Evolutionary conservation across 35 echinoderm and acorn worm species (phyloP).

Genomic region (Ophioderma brevispina): DNA sequence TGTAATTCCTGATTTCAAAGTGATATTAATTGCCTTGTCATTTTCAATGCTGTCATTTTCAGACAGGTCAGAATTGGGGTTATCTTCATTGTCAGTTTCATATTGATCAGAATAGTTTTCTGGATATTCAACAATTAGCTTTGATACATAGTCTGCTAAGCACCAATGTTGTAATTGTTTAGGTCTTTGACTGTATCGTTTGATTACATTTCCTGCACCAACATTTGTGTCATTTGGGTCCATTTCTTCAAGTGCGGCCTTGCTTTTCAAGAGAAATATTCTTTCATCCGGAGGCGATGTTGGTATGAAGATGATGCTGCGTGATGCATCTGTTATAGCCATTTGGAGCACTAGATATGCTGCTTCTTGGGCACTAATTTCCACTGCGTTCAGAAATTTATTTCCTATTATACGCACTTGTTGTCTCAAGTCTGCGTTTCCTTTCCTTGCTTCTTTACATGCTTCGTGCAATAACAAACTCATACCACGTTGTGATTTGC

Average conservation of each 20-base stretch:
- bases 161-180: slow-evolving; percentile 45
- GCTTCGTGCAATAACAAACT: slow-evolving; percentile 46
- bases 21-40: neutral
- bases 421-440: slow-evolving; percentile 18
- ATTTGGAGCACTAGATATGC: slow-evolving; percentile 53
- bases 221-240: slow-evolving; percentile 19
- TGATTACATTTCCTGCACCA: slow-evolving; percentile 25
- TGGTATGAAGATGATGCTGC: neutral
- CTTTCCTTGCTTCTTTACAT: slow-evolving; percentile 48
- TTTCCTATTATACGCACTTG: slow-evolving; percentile 48
- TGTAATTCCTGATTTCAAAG: neutral
- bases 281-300: neutral
- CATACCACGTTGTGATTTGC: slow-evolving; percentile 77
- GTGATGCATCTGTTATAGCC: slow-evolving; percentile 14
- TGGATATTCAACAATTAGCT: slow-evolving; percentile 3
- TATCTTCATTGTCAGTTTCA: neutral
- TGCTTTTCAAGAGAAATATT: neutral
- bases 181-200: slow-evolving; percentile 41
- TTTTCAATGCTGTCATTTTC: neutral
- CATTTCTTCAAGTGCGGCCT: slow-evolving; percentile 42
- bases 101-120: neutral
- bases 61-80: neutral
- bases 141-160: slow-evolving; percentile 31
- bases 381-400: slow-evolving; percentile 52
- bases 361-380: too few species aligned